Evolutionary conservation across 2,113 vertebrate species (phyloP).

Genomic region (Girardinichthys multiradiatus): DNA sequence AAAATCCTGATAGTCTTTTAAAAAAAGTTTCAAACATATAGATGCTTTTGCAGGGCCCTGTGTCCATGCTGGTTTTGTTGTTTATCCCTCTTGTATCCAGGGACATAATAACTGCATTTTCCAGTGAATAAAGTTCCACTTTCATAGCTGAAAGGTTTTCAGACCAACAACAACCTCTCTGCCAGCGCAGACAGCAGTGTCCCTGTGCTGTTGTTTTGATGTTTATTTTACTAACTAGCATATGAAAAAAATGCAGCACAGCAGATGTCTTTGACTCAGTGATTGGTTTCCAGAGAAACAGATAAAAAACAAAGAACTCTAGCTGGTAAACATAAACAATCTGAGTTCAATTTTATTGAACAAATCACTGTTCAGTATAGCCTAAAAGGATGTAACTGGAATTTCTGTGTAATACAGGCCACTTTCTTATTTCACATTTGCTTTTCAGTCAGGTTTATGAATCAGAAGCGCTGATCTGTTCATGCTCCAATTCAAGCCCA

Average conservation of each 20-base stretch:
- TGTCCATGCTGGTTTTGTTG: neutral
- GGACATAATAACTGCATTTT: conserved; percentile 21
- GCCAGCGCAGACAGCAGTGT: conserved; percentile 32
- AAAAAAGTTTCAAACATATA: neutral
- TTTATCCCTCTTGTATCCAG: conserved; percentile 15
- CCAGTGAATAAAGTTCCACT: conserved; percentile 5
- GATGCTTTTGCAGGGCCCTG: neutral
- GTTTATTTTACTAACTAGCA: conserved; percentile 17
- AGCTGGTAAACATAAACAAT: neutral
- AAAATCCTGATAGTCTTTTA: too few species aligned
- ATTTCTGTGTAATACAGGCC: conserved; percentile 10
- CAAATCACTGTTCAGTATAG: neutral
- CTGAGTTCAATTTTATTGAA: conserved; percentile 1
- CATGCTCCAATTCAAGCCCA: neutral
- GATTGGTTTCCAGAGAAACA: conserved; percentile 1
- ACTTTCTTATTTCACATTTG: neutral
- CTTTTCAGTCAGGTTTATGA: neutral
- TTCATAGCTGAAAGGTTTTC: conserved; percentile 25
- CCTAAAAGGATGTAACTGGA: neutral
- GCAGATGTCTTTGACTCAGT: neutral
- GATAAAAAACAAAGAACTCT: neutral
- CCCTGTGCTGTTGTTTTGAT: conserved; percentile 23
- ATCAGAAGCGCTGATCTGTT: neutral
- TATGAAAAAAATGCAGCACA: conserved; percentile 29
- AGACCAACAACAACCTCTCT: conserved; percentile 13